Conservation (phyloP, 2,113 vertebrate genomes). For the Anguilla rostrata region DNA sequence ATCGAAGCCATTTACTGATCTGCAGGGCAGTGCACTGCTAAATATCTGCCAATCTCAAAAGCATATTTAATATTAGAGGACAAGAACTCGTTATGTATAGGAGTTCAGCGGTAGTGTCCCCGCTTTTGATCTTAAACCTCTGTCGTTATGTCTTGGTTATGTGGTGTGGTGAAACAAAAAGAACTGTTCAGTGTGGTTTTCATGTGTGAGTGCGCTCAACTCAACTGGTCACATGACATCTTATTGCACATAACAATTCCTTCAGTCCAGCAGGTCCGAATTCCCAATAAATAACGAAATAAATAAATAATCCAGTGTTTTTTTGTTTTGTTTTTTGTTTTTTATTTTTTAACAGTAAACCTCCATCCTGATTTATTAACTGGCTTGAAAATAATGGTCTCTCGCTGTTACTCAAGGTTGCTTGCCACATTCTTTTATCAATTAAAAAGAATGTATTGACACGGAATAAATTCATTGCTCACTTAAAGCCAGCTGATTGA, state of each 20-base stretch:
- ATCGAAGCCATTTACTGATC: not conserved
- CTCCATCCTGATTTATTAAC: not conserved
- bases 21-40: not conserved
- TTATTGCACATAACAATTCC: not conserved
- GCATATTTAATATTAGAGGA: not conserved
- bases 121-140: too few species aligned
- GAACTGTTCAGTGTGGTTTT: not conserved
- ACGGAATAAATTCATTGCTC: not conserved
- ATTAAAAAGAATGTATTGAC: not conserved
- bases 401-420: not conserved
- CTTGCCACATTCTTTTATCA: not conserved
- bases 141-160: too few species aligned
- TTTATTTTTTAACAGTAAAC: not conserved
- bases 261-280: not conserved
- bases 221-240: too few species aligned
- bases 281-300: not conserved
- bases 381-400: not conserved
- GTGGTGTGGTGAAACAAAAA: too few species aligned
- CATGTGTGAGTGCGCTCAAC: not conserved
- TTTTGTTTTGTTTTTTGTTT: not conserved
- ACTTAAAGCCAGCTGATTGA: not conserved
- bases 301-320: not conserved
- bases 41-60: not conserved
- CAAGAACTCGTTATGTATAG: not conserved
- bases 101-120: not conserved